phyloP scores from a whole-genome alignment of 2,888 invertebrate genomes.

The Phalangium opilio region DNA sequence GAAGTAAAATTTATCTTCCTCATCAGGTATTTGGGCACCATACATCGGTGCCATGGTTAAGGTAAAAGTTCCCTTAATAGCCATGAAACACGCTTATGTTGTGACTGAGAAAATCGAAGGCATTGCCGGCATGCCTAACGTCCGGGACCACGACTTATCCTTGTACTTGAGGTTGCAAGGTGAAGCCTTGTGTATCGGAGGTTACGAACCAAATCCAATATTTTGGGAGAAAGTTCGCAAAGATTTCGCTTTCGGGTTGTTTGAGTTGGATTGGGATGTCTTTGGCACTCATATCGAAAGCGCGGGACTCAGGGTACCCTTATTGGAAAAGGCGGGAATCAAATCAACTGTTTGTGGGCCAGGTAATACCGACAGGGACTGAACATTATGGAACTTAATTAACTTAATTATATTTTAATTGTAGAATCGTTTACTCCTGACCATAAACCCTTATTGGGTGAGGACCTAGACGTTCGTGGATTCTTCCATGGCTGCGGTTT shows the following conservation, averaged over 20 bases:
- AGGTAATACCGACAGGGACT: conserved; percentile 17
- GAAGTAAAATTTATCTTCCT: neutral
- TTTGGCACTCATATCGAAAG: conserved; percentile 55
- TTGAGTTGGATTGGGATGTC: conserved; percentile 71
- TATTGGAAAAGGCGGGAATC: conserved; percentile 54
- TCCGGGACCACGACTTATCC: conserved; percentile 68
- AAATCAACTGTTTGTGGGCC: conserved; percentile 79
- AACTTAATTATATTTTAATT: conserved; percentile 6
- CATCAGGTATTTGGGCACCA: conserved; percentile 62
- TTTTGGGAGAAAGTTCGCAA: conserved; percentile 56
- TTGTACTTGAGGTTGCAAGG: conserved; percentile 71
- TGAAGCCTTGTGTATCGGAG: conserved; percentile 65
- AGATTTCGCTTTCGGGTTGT: conserved; percentile 66
- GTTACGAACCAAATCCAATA: conserved; percentile 72
- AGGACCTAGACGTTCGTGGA: conserved; percentile 40
- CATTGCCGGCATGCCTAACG: conserved; percentile 57
- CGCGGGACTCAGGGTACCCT: conserved; percentile 58
- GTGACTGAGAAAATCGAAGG: conserved; percentile 63
- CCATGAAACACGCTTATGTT: conserved; percentile 79
- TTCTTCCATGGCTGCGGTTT: conserved; percentile 74
- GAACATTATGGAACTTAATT: neutral
- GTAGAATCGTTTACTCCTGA: conserved; percentile 78
- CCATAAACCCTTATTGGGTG: conserved; percentile 69
- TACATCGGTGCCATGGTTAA: conserved; percentile 52
- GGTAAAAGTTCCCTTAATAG: conserved; percentile 52